These are phyloP conservation scores for Megalops cyprinoides DNA, from an alignment of 2,797 vertebrate genomes.

Conservation along the genomic window DNA sequence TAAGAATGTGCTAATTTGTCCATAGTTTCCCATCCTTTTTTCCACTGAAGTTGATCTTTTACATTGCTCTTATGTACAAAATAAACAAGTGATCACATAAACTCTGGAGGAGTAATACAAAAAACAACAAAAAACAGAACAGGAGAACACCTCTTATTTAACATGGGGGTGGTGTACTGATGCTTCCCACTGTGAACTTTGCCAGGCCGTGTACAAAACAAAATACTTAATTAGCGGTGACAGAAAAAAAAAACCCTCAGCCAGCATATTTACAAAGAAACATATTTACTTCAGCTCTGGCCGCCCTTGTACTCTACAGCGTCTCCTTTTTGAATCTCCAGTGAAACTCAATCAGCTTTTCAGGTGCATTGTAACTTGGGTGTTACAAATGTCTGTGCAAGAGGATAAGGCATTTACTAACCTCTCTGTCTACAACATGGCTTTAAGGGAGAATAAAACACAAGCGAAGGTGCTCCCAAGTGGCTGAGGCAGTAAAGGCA, in stretches of 20 bases:
- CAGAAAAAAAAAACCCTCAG: constrained; percentile 52
- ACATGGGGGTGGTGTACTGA: constrained; percentile 41
- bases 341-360: constrained; percentile 61
- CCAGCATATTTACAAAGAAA: constrained; percentile 75
- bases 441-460: constrained; percentile 50
- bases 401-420: constrained; percentile 58
- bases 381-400: constrained; percentile 71
- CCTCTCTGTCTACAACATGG: constrained; percentile 55
- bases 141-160: constrained; percentile 43
- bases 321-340: constrained; percentile 58
- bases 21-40: constrained; percentile 60
- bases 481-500: constrained; percentile 28
- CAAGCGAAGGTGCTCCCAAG: too few species aligned
- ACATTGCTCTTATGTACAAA: constrained; percentile 61
- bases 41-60: constrained; percentile 63
- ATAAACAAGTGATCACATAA: constrained; percentile 58
- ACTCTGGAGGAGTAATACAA: constrained; percentile 58
- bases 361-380: constrained; percentile 65
- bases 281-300: constrained; percentile 73
- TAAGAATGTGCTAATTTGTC: constrained; percentile 49
- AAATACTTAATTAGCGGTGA: constrained; percentile 50
- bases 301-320: constrained; percentile 47
- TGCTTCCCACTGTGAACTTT: constrained; percentile 57
- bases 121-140: constrained; percentile 54
- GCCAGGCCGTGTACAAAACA: constrained; percentile 72